Evolutionary conservation across 2,113 vertebrate species (phyloP).

Genomic region (Otolemur garnettii): DNA sequence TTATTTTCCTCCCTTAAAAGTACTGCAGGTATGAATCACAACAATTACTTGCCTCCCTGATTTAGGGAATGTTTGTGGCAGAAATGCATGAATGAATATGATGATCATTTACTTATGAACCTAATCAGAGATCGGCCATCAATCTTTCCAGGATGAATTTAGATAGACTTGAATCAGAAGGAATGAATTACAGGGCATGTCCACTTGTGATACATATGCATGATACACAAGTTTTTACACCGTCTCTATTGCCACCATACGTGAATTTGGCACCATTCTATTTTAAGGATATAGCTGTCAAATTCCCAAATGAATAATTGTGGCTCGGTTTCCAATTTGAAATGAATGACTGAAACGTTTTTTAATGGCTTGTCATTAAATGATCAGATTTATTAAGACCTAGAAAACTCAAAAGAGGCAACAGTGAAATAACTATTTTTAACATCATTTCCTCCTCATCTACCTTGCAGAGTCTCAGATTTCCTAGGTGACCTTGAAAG

Average conservation of each 20-base stretch:
- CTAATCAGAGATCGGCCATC: neutral
- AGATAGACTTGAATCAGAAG: too few species aligned
- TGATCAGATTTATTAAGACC: neutral
- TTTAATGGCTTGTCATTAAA: neutral
- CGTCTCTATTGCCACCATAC: neutral
- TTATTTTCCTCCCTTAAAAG: conserved; percentile 41
- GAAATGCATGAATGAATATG: neutral
- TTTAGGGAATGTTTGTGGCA: neutral
- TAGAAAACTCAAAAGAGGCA: neutral
- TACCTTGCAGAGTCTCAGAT: neutral
- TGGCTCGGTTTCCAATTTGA: neutral
- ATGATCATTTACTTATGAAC: conserved; percentile 47
- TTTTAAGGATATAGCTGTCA: neutral
- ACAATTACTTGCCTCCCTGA: neutral
- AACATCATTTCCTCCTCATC: neutral
- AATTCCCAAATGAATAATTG: neutral
- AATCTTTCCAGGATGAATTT: neutral
- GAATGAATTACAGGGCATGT: neutral
- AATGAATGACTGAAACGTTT: neutral
- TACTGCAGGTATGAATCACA: neutral
- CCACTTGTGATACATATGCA: neutral
- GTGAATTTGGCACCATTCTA: neutral
- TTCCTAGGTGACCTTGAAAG: neutral
- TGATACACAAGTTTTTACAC: neutral
- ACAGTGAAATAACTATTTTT: neutral